Base-by-base conservation (phyloP, 2,113 vertebrate genomes). In the Pelmatolapia mariae region DNA sequence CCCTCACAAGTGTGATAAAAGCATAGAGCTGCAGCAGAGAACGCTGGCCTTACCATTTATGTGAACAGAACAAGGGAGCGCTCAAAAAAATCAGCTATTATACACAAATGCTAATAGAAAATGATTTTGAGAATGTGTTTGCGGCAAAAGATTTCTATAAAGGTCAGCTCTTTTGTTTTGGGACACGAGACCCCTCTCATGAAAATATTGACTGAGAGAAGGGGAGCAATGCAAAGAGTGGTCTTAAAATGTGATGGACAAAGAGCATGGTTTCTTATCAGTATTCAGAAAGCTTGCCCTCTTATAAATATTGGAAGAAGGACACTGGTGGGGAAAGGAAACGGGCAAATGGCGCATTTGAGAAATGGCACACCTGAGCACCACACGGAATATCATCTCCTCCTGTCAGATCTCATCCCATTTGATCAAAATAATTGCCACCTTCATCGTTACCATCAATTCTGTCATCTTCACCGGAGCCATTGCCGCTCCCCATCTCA, bases 241-340 rank as follows among this genome's bases (percentile, higher is more conserved):
- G 87, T 89, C 84, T 93, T 90, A 92, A 91, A 94, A 92, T 73
- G 81, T 86, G 84, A 88, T 13, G 82, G 91, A 86, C 83, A 87
- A 90, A 92, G 91, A 94, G 89, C 84, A 81, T 15, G 52, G 82
- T 78, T 24, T 89, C 91, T 84, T 87, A 95, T 96, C 95, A 93
- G 94, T 94, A 96, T 95, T 93, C 94, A 1, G 89, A 87, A 87
- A 91, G 92, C 84, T 80, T 12, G 90, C 33, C 86, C 93, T 93
- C 94, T 92, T 94, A 95, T 95, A 95, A 96, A 96, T 96, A 95
- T 95, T 96, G 93, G 93, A 95, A 89, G 93, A 94, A 95, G 94
- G 94, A 94, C 94, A 93, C 91, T 81, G 90, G 85, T 85, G 91
- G 91, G 88, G 88, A 91, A 80, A 82, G 92, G 90, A 90, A 94